Evolutionary conservation across 2,888 invertebrate species (phyloP), one percentile per base, ranked within the genome.

Genomic region (Proisotoma minuta): DNA sequence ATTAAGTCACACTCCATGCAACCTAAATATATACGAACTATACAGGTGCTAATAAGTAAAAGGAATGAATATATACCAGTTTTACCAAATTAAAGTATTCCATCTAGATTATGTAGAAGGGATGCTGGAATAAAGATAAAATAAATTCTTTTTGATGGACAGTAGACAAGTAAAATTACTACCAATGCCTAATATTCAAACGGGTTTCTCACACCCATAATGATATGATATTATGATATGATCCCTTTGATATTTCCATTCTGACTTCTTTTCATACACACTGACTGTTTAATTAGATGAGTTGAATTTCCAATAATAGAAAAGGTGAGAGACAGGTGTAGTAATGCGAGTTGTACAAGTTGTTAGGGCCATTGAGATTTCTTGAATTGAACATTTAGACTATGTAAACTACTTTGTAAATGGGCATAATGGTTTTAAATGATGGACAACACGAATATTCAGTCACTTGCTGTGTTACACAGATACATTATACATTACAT

Each of bases 1-100:
- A 71, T 71, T 71, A 71, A 71, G 69, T 71, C 71, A 71, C 69
- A 69, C 71, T 71, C 69, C 65, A 64, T 68, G 69, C 63, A 22
- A 34, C 29, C 29, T 54, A 29, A 43, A 43, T 43, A 5, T 5
- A 18, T 43, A n/a, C 5, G 5, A 12, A 5, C 5, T 4, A 12
- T 43, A 43, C 43, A 43, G 43, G 18, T 43, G 43, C 34, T 15
- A 43, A 43, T n/a, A 5, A 43, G n/a, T n/a, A n/a, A n/a, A n/a
- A n/a, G n/a, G n/a, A n/a, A n/a, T n/a, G n/a, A n/a, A n/a, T n/a
- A n/a, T n/a, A n/a, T n/a, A n/a, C n/a, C n/a, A n/a, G n/a, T n/a
- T n/a, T n/a, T n/a, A n/a, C n/a, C n/a, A n/a, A n/a, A n/a, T n/a
- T n/a, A n/a, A n/a, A n/a, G n/a, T n/a, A n/a, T n/a, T n/a, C n/a